phyloP scores from a whole-genome alignment of 2,797 vertebrate genomes.

The Acrossocheilus fasciatus region DNA sequence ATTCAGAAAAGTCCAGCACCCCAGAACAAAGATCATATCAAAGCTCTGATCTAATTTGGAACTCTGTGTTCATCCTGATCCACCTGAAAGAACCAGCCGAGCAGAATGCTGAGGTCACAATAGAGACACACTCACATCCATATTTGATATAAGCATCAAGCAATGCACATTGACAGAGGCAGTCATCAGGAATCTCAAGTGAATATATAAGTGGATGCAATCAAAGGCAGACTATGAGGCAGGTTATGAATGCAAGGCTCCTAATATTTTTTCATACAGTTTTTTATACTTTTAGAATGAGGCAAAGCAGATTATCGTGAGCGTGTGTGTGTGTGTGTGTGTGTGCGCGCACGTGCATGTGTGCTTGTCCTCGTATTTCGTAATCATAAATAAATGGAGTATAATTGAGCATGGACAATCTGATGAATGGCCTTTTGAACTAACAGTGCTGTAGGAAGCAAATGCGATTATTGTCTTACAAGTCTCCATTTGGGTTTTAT shows the following conservation, averaged over 20 bases:
- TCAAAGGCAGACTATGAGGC: constrained; percentile 12
- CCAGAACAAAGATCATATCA: constrained; percentile 25
- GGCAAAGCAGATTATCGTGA: not conserved
- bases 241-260: not conserved
- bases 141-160: constrained; percentile 22
- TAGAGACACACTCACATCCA: not conserved
- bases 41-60: constrained; percentile 27
- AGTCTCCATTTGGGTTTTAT: constrained; percentile 57
- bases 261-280: not conserved
- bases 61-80: constrained; percentile 7
- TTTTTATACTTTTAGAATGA: not conserved
- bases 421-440: constrained; percentile 61
- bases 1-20: not conserved
- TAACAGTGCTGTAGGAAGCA: constrained; percentile 55
- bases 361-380: constrained; percentile 17
- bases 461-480: constrained; percentile 62
- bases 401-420: constrained; percentile 55
- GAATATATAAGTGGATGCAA: constrained; percentile 21
- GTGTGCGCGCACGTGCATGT: not conserved
- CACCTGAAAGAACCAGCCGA: not conserved
- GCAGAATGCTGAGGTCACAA: constrained; percentile 12
- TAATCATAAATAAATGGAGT: constrained; percentile 52
- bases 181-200: constrained; percentile 28
- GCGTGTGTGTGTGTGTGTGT: not conserved
- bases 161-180: constrained; percentile 33